Evolutionary conservation across 2,888 invertebrate species (phyloP).

Genomic region (Scaptomyza caliginosa): DNA sequence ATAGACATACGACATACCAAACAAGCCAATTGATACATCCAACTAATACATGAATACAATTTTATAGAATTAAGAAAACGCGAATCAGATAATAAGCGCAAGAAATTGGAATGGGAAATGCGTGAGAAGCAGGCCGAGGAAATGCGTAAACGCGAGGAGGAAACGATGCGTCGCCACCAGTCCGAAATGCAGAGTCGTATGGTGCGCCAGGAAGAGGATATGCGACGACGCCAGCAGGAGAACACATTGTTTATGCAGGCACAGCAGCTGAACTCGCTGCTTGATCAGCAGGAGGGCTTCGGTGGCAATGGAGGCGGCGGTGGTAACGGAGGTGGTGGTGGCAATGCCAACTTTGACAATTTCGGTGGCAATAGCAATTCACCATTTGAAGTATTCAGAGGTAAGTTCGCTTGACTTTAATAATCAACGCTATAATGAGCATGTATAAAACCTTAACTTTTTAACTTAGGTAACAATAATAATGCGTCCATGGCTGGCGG

Average conservation of each 20-base stretch:
- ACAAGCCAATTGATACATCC: not conserved
- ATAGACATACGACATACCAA: not conserved
- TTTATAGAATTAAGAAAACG: slow-evolving; percentile 90
- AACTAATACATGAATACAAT: slow-evolving; percentile 20
- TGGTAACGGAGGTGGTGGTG: slow-evolving; percentile 54
- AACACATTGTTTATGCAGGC: slow-evolving; percentile 94
- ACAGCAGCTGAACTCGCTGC: slow-evolving; percentile 87
- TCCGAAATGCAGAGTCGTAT: slow-evolving; percentile 91
- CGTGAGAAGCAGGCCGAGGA: slow-evolving; percentile 92
- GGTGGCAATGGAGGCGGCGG: slow-evolving; percentile 50
- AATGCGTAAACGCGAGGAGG: slow-evolving; percentile 89
- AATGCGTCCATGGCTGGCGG: slow-evolving; percentile 60
- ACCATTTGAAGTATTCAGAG: slow-evolving; percentile 81
- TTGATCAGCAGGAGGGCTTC: slow-evolving; percentile 88
- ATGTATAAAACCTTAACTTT: not conserved
- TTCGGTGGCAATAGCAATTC: slow-evolving; percentile 74
- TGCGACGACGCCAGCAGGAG: slow-evolving; percentile 93
- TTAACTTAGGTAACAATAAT: slow-evolving; percentile 52
- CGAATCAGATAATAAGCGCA: slow-evolving; percentile 93
- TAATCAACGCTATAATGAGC: too few species aligned
- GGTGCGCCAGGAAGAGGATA: slow-evolving; percentile 92
- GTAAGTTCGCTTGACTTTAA: slow-evolving; percentile 53
- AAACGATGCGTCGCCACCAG: slow-evolving; percentile 88
- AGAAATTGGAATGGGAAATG: slow-evolving; percentile 93
- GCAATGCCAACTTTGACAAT: slow-evolving; percentile 68